phyloP scores from a whole-genome alignment of 1,140 invertebrate genomes.

The Apis laboriosa region DNA sequence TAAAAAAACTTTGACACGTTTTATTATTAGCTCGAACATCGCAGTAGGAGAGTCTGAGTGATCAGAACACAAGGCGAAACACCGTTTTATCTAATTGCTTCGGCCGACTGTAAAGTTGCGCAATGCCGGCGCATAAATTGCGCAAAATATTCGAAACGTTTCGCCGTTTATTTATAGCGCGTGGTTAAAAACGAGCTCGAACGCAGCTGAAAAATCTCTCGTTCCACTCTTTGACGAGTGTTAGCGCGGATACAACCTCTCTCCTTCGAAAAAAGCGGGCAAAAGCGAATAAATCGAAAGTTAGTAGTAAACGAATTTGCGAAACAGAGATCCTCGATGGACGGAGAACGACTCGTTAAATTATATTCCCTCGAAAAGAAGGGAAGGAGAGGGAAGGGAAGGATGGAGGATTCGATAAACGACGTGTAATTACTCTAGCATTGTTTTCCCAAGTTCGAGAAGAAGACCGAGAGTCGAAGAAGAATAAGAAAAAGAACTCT shows the following conservation, averaged over 20 bases:
- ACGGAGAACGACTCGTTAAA: neutral
- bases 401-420: neutral
- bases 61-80: neutral
- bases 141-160: neutral
- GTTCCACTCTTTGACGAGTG: neutral
- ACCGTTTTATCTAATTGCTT: constrained; percentile 1
- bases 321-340: no score
- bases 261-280: neutral
- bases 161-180: neutral
- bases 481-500: constrained; percentile 36
- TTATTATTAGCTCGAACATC: no score
- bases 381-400: neutral
- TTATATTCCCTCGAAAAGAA: neutral
- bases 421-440: constrained; percentile 30
- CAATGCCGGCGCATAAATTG: constrained; percentile 2
- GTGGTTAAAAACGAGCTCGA: neutral
- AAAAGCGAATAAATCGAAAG: constrained; percentile 28
- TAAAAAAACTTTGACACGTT: no score
- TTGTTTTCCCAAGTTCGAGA: constrained; percentile 12
- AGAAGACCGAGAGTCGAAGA: no score
- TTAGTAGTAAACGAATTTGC: constrained; percentile 16
- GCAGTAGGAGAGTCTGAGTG: no score
- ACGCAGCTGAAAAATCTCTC: neutral
- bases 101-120: constrained; percentile 1
- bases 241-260: neutral